Conservation (phyloP, 2,113 vertebrate species). For the Meles meles region DNA sequence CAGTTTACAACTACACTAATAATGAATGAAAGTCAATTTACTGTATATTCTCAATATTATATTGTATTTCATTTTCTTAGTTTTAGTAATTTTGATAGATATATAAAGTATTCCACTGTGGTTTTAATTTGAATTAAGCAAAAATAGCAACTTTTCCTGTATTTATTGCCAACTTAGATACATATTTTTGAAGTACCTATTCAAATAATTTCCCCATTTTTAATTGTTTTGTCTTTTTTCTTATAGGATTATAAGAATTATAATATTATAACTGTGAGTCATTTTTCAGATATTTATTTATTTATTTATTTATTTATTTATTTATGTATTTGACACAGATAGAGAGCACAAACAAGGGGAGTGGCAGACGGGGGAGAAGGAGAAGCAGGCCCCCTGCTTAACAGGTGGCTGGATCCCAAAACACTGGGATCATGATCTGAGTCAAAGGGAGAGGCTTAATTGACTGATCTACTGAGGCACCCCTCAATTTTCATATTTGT, state of each 20-base stretch:
- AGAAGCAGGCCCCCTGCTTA: neutral
- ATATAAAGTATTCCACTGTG: neutral
- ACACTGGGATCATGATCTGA: neutral
- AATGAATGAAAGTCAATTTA: neutral
- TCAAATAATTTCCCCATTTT: neutral
- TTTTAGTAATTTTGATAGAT: neutral
- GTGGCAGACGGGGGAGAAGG: too few species aligned
- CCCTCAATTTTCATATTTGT: neutral
- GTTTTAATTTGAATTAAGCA: neutral
- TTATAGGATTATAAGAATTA: neutral
- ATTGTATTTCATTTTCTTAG: neutral
- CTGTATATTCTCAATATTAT: neutral
- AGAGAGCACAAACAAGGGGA: neutral
- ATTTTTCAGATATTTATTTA: neutral
- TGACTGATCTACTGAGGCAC: neutral
- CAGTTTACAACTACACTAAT: neutral
- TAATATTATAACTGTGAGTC: neutral
- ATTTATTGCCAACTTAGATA: neutral
- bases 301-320: too few species aligned
- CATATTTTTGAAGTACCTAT: neutral
- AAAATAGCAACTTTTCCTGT: neutral
- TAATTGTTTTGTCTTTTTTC: neutral
- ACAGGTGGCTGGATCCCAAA: too few species aligned
- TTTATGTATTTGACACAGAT: neutral
- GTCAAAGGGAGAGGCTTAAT: neutral